These are phyloP conservation scores for Eolophus roseicapilla DNA, from an alignment of 2,113 vertebrate genomes.

Conservation along the genomic window DNA sequence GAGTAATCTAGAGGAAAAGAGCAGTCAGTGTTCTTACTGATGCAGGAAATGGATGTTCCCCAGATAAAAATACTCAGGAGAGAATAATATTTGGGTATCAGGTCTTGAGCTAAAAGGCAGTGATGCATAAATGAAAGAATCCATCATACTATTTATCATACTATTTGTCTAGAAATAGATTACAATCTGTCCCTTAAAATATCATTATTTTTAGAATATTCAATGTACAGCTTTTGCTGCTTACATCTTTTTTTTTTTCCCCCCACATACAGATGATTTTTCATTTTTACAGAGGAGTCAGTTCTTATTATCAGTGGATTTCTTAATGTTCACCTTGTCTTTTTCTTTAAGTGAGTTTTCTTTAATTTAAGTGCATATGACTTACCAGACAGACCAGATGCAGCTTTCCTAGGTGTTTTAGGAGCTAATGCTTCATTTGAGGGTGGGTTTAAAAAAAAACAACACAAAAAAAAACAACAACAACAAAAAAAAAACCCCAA, in stretches of 20 bases:
- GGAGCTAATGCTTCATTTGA: slow-evolving; percentile 46
- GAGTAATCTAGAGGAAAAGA: background rate
- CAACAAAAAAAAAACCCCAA: background rate
- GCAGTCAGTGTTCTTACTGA: background rate
- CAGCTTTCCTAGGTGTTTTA: slow-evolving; percentile 39
- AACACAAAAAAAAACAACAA: background rate
- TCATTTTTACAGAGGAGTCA: background rate
- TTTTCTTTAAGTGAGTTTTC: background rate
- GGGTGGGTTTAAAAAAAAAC: background rate
- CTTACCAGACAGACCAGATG: slow-evolving; percentile 41
- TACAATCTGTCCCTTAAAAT: background rate
- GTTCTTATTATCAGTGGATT: slow-evolving; percentile 11
- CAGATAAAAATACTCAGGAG: background rate
- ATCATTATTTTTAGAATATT: background rate
- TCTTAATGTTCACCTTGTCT: slow-evolving; percentile 30
- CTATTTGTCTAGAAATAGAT: background rate
- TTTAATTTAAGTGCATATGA: slow-evolving; percentile 43
- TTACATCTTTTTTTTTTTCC: background rate
- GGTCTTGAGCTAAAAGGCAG: background rate
- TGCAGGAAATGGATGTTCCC: background rate
- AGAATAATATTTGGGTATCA: background rate
- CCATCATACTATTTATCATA: background rate
- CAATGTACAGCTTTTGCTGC: background rate
- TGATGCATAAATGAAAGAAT: background rate
- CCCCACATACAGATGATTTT: background rate